These are phyloP conservation scores for Cerastis leucographa DNA, from an alignment of 2,888 invertebrate genomes.

Conservation along the genomic window DNA sequence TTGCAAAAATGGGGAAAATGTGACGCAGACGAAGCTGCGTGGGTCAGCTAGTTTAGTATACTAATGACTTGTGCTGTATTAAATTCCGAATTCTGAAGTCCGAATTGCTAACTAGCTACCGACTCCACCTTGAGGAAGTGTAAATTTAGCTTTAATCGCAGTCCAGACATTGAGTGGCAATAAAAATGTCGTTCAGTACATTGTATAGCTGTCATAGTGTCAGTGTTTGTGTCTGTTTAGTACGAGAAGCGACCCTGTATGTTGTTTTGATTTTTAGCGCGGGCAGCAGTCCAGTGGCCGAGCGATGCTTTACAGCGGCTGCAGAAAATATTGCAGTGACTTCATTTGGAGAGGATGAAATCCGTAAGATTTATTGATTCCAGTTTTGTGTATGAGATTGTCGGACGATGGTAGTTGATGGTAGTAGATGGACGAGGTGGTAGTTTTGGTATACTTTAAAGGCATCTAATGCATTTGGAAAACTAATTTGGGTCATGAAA, in stretches of 20 bases:
- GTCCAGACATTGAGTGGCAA: conserved; percentile 15
- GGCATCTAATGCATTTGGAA: not conserved
- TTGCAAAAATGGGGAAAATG: no score
- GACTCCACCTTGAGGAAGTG: conserved; percentile 20
- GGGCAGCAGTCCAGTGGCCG: not conserved
- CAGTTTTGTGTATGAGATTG: not conserved
- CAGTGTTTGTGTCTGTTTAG: not conserved
- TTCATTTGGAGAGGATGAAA: not conserved
- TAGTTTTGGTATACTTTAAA: not conserved
- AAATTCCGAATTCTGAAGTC: no score
- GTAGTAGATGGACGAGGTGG: no score
- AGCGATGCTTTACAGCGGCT: conserved; percentile 17
- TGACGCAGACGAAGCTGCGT: no score
- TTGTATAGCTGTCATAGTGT: conserved; percentile 3
- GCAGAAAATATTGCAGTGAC: not conserved
- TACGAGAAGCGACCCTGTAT: conserved; percentile 24
- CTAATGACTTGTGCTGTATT: no score
- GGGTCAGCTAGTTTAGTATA: no score
- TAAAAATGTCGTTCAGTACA: conserved; percentile 34
- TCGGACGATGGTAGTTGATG: not conserved
- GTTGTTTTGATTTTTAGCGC: conserved; percentile 19
- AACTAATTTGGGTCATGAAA: not conserved
- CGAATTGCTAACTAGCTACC: not conserved
- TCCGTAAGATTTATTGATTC: not conserved
- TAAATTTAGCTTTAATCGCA: not conserved